Conservation (phyloP, 2,888 invertebrate genomes). For the Heliothis peltigera region DNA sequence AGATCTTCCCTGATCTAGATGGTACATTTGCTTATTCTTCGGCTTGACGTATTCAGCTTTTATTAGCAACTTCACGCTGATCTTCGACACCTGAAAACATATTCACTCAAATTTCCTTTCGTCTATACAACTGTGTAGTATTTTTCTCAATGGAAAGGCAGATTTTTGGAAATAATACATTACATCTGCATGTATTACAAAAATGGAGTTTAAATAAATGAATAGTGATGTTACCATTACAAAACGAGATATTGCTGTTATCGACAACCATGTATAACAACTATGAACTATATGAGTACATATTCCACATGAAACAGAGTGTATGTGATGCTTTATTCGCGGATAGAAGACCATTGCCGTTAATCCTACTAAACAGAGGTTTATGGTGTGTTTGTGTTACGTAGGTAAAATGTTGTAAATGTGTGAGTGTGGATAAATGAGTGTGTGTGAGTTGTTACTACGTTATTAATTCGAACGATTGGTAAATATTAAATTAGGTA, state of each 20-base stretch:
- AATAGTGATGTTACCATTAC: too few species aligned
- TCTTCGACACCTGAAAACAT: too few species aligned
- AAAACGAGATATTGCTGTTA: background rate
- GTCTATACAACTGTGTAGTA: too few species aligned
- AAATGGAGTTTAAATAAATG: too few species aligned
- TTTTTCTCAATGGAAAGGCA: too few species aligned
- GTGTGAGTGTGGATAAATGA: background rate
- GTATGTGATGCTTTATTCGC: constrained; percentile 33
- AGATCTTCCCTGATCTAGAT: too few species aligned
- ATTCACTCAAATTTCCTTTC: too few species aligned
- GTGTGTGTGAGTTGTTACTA: background rate
- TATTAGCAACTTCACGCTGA: too few species aligned
- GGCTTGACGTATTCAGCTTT: too few species aligned
- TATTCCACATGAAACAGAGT: background rate
- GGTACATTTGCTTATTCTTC: too few species aligned
- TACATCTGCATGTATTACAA: too few species aligned
- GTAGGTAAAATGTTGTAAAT: background rate
- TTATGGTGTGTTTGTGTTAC: constrained; percentile 19
- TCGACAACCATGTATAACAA: background rate
- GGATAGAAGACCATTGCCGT: constrained; percentile 30
- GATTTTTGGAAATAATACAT: too few species aligned
- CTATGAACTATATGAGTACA: background rate
- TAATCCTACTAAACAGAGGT: constrained; percentile 45
- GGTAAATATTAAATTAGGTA: background rate
- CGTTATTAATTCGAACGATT: constrained; percentile 6